A percentile compares a stretch with the other conserved stretches of the same genome.
Conservation (phyloP, 2,113 vertebrate genomes). For the Festucalex cinctus region DNA sequence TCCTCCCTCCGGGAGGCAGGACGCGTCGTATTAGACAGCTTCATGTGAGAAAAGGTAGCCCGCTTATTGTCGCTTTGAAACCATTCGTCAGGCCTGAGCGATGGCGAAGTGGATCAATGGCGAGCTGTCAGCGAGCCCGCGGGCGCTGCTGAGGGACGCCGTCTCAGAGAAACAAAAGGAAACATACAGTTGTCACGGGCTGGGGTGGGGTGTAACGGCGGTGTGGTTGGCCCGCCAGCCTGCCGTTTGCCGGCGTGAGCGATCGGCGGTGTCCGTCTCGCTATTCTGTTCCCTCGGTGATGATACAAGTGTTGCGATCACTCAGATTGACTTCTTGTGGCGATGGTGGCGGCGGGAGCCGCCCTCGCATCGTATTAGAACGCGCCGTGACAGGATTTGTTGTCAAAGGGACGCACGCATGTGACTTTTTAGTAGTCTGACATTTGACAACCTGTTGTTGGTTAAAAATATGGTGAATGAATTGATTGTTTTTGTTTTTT, state of each 20-base stretch:
- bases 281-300: conserved; percentile 18
- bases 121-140: conserved; percentile 53
- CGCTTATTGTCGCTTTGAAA: conserved; percentile 55
- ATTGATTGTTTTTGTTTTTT: too few relatives aligned
- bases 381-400: background rate
- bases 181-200: conserved; percentile 52
- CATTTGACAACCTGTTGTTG: background rate
- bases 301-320: conserved; percentile 12
- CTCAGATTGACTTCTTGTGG: conserved; percentile 1
- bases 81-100: conserved; percentile 62
- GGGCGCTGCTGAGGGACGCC: conserved; percentile 41
- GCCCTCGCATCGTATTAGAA: background rate
- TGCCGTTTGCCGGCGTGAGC: conserved; percentile 48
- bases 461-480: background rate
- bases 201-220: background rate
- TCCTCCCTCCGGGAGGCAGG: background rate
- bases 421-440: background rate
- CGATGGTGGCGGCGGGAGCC: background rate
- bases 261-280: conserved; percentile 50
- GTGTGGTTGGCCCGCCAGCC: background rate
- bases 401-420: background rate
- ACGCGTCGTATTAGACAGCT: conserved; percentile 29
- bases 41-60: conserved; percentile 57
- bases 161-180: conserved; percentile 59
- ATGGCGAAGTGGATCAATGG: conserved; percentile 67